Evolutionary conservation across 2,888 invertebrate species (phyloP), one percentile per base, ranked within the genome.

Genomic region (Apotomis turbidana): DNA sequence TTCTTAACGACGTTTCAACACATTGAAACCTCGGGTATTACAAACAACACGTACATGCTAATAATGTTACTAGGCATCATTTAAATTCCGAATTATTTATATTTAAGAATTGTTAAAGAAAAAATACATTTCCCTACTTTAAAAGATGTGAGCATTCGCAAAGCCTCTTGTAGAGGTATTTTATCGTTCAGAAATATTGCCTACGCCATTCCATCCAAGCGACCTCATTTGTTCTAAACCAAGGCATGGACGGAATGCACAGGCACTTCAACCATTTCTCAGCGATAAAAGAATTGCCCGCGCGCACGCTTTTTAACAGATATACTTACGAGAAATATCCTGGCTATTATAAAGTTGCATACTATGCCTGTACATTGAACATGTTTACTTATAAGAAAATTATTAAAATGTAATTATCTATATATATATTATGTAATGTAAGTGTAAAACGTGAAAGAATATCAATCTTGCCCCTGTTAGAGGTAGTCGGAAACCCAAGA

Each of bases 131-230:
- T 51, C 10, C 12, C 41, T 46, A 54, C 54, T 41, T 46, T 64
- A 49, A 27, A 58, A 57, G 51, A 68, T 9, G 38, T 57, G n/a
- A 61, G 61, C 67, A 62, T 68, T 71, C 51, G 27, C 57, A 55
- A 67, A 71, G 67, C 55, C 51, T 68, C 54, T 71, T 51, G 67
- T 62, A 68, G 57, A 72, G 68, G 72, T 68, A 68, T 72, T 72
- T 72, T 72, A 72, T 72, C 68, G 68, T 72, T 72, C 62, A 72
- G 72, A 72, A 72, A 72, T 72, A 72, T 68, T 72, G 72, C 72
- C 62, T 68, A 72, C 72, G 72, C 72, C 72, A 72, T 72, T 72
- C 46, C 71, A 71, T 68, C 36, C 67, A 67, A 68, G 71, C 71
- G 71, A 71, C 71, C 71, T 71, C 71, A 71, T 71, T 71, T 71